Percentiles rank a stretch among this genome's conserved stretches.
phyloP scores from a whole-genome alignment of 2,888 invertebrate genomes.

The Tricholauxania praeusta region DNA sequence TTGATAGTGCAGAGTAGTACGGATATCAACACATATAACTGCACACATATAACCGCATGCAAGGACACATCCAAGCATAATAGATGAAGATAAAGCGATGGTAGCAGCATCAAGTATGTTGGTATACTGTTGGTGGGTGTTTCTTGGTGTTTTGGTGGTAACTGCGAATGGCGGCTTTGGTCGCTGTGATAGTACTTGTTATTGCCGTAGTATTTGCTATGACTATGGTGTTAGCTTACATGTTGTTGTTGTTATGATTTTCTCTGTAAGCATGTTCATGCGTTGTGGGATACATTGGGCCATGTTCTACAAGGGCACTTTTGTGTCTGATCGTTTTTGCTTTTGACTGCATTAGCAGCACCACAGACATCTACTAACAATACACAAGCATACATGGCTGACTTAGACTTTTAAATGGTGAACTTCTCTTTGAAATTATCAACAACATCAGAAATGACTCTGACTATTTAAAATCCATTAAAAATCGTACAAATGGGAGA shows the following conservation, averaged over 20 bases:
- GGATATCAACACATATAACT: background rate
- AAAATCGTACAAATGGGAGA: too few species aligned
- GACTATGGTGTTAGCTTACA: background rate
- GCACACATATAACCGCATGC: background rate
- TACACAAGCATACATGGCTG: too few species aligned
- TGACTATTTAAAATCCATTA: too few species aligned
- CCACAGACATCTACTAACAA: too few species aligned
- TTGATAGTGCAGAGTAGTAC: background rate
- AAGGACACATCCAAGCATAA: too few species aligned
- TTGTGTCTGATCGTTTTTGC: too few species aligned
- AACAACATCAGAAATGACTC: too few species aligned
- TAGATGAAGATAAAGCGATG: slow-evolving; percentile 5
- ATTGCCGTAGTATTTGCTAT: background rate
- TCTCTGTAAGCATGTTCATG: slow-evolving; percentile 21
- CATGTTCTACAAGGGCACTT: too few species aligned
- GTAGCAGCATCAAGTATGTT: background rate
- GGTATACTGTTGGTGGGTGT: slow-evolving; percentile 1
- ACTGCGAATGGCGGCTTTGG: background rate
- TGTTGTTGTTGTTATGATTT: slow-evolving; percentile 7
- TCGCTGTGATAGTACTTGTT: background rate
- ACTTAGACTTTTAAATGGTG: too few species aligned
- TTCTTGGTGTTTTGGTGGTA: background rate
- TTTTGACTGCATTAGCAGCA: too few species aligned
- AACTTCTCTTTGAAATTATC: too few species aligned
- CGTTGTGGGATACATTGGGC: slow-evolving; percentile 1